phyloP scores from a whole-genome alignment of 2,797 vertebrate genomes.

The Leptodactylus fallax region DNA sequence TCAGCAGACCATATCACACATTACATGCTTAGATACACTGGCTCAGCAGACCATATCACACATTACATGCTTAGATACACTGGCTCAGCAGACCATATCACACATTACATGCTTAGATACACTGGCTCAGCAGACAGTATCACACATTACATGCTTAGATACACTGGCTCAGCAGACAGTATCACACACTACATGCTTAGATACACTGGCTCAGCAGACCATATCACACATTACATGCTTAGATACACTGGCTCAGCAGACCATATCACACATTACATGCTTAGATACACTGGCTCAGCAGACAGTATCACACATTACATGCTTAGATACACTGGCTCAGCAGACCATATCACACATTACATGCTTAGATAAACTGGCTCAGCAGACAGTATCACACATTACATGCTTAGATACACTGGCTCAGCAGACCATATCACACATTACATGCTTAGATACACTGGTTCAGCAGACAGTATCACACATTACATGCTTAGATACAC shows the following conservation, averaged over 20 bases:
- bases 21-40: neutral
- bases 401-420: neutral
- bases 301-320: too few relatives aligned
- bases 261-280: neutral
- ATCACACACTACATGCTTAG: too few relatives aligned
- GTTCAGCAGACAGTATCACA: neutral
- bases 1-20: neutral
- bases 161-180: too few relatives aligned
- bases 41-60: neutral
- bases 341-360: neutral
- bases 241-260: neutral
- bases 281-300: too few relatives aligned
- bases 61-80: neutral
- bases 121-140: neutral
- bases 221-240: neutral
- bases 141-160: neutral
- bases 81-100: neutral
- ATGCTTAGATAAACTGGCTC: neutral
- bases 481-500: too few relatives aligned
- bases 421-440: neutral
- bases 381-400: neutral
- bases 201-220: too few relatives aligned
- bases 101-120: neutral
- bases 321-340: too few relatives aligned
- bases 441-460: neutral